A percentile compares a stretch with the other conserved stretches of the same genome.
These are phyloP conservation scores for Sarcophaga peregrina DNA, from an alignment of 1,140 invertebrate species.

Conservation along the genomic window DNA sequence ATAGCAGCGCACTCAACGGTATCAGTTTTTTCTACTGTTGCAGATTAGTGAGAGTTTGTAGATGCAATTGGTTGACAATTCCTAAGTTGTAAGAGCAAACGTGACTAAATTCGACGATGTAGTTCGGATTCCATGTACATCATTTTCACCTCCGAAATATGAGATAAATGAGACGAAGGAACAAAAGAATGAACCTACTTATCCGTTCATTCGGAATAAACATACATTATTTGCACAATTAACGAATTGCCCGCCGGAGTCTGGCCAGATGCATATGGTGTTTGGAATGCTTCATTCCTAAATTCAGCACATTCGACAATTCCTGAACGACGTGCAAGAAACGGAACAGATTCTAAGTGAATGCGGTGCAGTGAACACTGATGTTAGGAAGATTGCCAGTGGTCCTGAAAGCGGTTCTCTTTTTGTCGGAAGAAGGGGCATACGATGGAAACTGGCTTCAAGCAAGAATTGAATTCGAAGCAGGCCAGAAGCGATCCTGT, in stretches of 20 bases:
- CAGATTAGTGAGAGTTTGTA: no score
- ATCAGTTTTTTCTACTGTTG: no score
- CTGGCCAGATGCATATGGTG: constrained; percentile 46
- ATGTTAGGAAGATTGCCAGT: not conserved
- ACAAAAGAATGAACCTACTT: constrained; percentile 36
- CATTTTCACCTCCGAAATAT: constrained; percentile 34
- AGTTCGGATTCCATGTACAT: not conserved
- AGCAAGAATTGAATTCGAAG: not conserved
- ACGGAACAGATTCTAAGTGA: not conserved
- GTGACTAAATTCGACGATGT: constrained; percentile 46
- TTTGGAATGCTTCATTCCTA: constrained; percentile 43
- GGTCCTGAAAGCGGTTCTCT: not conserved
- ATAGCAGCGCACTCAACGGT: no score
- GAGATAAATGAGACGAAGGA: constrained; percentile 44
- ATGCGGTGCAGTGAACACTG: not conserved
- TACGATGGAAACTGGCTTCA: not conserved
- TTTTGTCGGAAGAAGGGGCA: constrained; percentile 34
- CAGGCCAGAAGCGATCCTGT: not conserved
- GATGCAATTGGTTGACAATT: no score
- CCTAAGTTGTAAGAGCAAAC: not conserved
- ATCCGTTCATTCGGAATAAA: constrained; percentile 43
- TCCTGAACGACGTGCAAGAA: constrained; percentile 27
- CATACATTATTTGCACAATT: constrained; percentile 43
- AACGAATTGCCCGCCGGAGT: not conserved
- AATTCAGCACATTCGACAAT: constrained; percentile 45